Base-by-base conservation (phyloP, 2,888 invertebrate genomes). In the Idaea biselata region DNA sequence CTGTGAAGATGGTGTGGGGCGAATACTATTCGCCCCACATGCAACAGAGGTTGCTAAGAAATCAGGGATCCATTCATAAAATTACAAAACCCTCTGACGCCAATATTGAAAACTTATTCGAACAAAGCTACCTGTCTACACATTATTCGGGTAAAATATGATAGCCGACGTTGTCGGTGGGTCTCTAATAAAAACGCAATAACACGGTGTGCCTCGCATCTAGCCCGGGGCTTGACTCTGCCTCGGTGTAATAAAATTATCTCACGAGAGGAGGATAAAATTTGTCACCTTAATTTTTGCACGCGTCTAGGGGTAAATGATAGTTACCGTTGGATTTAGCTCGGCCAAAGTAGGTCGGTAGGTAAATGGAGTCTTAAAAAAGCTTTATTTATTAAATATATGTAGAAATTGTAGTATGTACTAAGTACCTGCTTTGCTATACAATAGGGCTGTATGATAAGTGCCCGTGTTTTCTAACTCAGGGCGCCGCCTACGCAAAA, bases 121-220 rank as follows among this genome's bases (percentile, higher is more conserved):
- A 70, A 72, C 75, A 75, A 77, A 81, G 79, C 74, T 83, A 77
- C 79, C 83, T 82, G 81, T 78, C 79, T 72, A 70, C 74, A 81
- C 78, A 82, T 86, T 82, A 84, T 86, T 82, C 79, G 73, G 77
- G 78, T 82, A 84, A 88, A 85, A 84, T 87, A 86, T 84, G 82
- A 81, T 82, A 79, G 80, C 79, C 77, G 75, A 74, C 79, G 78
- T 70, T 72, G 74, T 69, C 78, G 77, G 72, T 79, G 79, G 78
- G 74, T 73, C 68, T 75, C 80, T 88, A 87, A 87, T 89, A 89
- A 89, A 91, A 90, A 83, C 78, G 89, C 87, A 89, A 89, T 89
- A 89, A 89, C 82, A 80, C 75, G 81, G 74, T 77, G 79, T 75
- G 79, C 75, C 71, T 77, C 73, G 74, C 74, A 71, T 71, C 76